A percentile compares a stretch with the other conserved stretches of the same genome.
Conservation (phyloP, 2,113 vertebrate genomes). For the Otocyon megalotis region DNA sequence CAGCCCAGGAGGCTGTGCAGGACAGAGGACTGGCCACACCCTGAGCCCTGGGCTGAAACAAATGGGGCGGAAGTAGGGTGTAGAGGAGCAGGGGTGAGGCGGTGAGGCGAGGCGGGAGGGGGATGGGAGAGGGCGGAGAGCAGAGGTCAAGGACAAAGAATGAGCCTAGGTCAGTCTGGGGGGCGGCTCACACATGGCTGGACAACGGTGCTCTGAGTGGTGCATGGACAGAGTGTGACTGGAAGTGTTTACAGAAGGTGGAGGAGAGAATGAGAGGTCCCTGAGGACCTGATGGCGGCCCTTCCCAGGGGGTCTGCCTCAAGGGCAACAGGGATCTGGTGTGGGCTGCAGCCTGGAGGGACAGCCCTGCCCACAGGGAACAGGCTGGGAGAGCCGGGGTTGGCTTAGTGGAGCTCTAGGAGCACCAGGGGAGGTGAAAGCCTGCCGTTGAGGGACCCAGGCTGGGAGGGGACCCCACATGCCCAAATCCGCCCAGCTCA, state of each 20-base stretch:
- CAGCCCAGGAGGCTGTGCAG: background rate
- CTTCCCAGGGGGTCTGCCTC: background rate
- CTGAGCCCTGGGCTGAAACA: background rate
- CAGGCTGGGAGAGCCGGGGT: background rate
- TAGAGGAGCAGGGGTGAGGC: background rate
- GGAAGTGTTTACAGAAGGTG: background rate
- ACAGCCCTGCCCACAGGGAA: background rate
- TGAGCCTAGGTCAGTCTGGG: too few species aligned
- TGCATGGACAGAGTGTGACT: background rate
- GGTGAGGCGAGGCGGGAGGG: background rate
- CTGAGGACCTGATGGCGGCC: too few species aligned
- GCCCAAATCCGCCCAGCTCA: background rate
- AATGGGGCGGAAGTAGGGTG: too few species aligned
- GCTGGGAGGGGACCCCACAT: background rate
- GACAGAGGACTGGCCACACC: background rate
- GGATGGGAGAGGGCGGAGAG: background rate
- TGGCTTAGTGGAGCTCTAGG: background rate
- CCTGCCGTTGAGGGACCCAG: background rate
- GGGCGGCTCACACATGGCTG: too few species aligned
- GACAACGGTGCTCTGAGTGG: accelerated
- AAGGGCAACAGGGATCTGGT: background rate
- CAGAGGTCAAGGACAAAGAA: background rate
- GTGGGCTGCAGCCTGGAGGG: background rate
- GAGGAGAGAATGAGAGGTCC: background rate
- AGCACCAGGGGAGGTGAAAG: background rate